These are phyloP conservation scores for Gymnocheta viridis DNA, from an alignment of 2,888 invertebrate species.

Conservation along the genomic window DNA sequence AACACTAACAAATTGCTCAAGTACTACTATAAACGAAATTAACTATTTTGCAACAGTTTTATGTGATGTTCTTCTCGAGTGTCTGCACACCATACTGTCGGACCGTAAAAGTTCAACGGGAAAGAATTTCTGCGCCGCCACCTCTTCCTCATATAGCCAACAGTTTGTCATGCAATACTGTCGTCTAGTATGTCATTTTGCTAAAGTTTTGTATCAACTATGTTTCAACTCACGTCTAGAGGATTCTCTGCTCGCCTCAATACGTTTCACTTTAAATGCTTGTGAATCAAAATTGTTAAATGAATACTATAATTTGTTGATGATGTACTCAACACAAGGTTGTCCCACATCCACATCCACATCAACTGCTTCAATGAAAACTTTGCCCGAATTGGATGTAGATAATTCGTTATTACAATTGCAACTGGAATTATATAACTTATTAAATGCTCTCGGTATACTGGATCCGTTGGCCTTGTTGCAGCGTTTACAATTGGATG, in stretches of 20 bases:
- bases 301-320: conserved; percentile 77
- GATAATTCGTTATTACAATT: conserved; percentile 72
- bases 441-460: conserved; percentile 78
- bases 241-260: conserved; percentile 59
- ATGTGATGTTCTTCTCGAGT: conserved; percentile 79
- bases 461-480: conserved; percentile 76
- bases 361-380: conserved; percentile 29
- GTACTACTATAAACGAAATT: conserved; percentile 77
- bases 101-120: conserved; percentile 63
- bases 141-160: conserved; percentile 28
- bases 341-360: conserved; percentile 52
- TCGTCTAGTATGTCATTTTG: conserved; percentile 78
- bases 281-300: conserved; percentile 79
- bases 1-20: conserved; percentile 61
- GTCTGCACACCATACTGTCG: conserved; percentile 75
- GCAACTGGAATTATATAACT: conserved; percentile 77
- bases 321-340: conserved; percentile 61
- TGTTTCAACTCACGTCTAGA: conserved; percentile 73
- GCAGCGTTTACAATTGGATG: conserved; percentile 72
- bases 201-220: conserved; percentile 78
- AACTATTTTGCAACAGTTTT: conserved; percentile 81
- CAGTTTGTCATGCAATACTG: conserved; percentile 73
- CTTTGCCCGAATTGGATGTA: conserved; percentile 45
- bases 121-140: not conserved
- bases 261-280: conserved; percentile 70